Conservation (phyloP, 2,888 invertebrate species). For the Muscina levida region DNA sequence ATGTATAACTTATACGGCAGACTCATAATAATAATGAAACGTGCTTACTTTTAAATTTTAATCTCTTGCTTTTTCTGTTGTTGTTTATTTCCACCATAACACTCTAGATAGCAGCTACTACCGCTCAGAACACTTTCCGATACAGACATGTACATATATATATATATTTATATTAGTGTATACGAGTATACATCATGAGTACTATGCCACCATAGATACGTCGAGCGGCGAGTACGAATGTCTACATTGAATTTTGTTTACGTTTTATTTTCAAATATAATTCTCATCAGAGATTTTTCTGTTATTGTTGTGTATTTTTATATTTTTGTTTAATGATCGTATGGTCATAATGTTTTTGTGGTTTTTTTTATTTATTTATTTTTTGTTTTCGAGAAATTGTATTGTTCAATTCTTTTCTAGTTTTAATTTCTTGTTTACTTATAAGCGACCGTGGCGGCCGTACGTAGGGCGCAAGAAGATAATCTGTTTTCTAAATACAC, state of each 20-base stretch:
- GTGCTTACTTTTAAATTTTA: conserved; percentile 22
- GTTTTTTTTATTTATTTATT: not conserved
- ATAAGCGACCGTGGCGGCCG: no score
- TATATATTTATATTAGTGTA: not conserved
- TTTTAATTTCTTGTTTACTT: not conserved
- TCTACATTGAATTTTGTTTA: conserved; percentile 23
- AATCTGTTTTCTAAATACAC: no score
- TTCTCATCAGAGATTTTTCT: conserved; percentile 5
- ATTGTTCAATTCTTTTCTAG: not conserved
- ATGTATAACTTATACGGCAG: no score
- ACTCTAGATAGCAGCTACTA: not conserved
- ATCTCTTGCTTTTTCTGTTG: conserved; percentile 10
- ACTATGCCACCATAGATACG: no score
- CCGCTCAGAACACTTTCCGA: not conserved
- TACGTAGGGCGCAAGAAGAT: no score
- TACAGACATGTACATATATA: conserved; percentile 2
- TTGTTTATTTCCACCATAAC: conserved; percentile 4
- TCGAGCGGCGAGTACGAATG: not conserved
- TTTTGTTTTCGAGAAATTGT: not conserved
- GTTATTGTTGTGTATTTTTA: not conserved
- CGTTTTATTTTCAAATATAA: conserved; percentile 19
- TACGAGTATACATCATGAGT: conserved; percentile 2
- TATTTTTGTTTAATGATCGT: conserved; percentile 8
- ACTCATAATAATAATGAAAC: conserved; percentile 5
- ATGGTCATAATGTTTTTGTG: not conserved